Base-by-base conservation (phyloP, 2,797 vertebrate species). In the Enteromius unitaeniatus region DNA sequence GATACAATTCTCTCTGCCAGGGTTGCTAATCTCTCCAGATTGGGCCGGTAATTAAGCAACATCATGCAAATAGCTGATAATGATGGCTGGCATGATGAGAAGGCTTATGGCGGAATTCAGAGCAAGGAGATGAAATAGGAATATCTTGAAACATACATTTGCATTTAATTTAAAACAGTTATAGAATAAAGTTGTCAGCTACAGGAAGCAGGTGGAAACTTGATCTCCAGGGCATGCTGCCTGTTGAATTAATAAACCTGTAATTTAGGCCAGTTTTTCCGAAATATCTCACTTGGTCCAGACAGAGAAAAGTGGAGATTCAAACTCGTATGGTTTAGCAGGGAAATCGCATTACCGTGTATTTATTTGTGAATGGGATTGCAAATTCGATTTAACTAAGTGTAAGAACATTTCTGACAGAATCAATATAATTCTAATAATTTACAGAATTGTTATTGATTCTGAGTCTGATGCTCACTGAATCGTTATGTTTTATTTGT, bases 31-130 rank as follows among this genome's bases (percentile, higher is more conserved):
- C 89, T 87, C 91, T 60, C 62, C 88, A 89, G 89, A 90, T 69
- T 60, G 85, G 87, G 87, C 81, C 69, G 64, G 87, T 92, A 92
- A 93, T 93, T 92, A 93, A 90, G 84, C 49, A 4, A 65, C 9
- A 23, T 67, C 28, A 64, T 90, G 86, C 89, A 91, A 89, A 91
- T 90, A 90, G 87, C 72, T 76, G 88, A 89, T 87, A 90, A 90
- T 88, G 88, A 89, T 75, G 65, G 34, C 60, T 74, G 53, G 65
- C 87, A 45, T 58, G 76, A 81, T 85, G 81, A 89, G 79, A 85
- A 6, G 26, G 72, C 91, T 90, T 53, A 81, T 79, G 85, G 84
- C 89, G 60, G 86, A 74, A 84, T 78, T 87, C 80, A 51, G 69
- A 23, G 53, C 6, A 10, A 11, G 40, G 49, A 40, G 45, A 68